These are phyloP conservation scores for Aphyosemion australe DNA, from an alignment of 2,113 vertebrate genomes.

Conservation along the genomic window DNA sequence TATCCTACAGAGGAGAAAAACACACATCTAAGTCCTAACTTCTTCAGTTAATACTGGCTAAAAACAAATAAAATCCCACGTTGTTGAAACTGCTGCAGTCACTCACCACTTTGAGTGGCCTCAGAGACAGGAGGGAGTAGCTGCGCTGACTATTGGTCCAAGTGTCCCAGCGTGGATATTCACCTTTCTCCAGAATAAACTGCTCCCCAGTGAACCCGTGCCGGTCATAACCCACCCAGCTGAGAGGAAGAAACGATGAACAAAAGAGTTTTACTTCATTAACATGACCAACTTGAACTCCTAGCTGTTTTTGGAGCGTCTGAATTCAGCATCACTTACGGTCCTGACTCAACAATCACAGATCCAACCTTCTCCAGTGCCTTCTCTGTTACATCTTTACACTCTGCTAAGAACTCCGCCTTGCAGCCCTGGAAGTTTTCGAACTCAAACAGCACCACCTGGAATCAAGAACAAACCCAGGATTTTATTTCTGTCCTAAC, in stretches of 20 bases:
- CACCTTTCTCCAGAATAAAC: conserved; percentile 92
- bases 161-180: conserved; percentile 90
- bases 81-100: neutral
- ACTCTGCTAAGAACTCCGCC: conserved; percentile 66
- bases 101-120: conserved; percentile 88
- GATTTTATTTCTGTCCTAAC: neutral
- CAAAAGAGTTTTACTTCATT: neutral
- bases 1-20: conserved; percentile 74
- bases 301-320: neutral
- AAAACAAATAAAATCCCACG: neutral
- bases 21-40: neutral
- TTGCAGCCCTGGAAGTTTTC: conserved; percentile 90
- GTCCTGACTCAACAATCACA: conserved; percentile 86
- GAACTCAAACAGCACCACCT: conserved; percentile 79
- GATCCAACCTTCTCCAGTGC: conserved; percentile 91
- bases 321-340: conserved; percentile 49
- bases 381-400: conserved; percentile 82
- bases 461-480: conserved; percentile 11
- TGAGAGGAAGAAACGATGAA: conserved; percentile 43
- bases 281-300: neutral
- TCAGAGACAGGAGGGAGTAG: conserved; percentile 86
- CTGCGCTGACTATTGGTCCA: conserved; percentile 92
- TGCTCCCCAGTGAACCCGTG: conserved; percentile 86
- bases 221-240: conserved; percentile 88
- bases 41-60: neutral